Conservation (phyloP, 2,113 vertebrate species). For the Oophaga pumilio region DNA sequence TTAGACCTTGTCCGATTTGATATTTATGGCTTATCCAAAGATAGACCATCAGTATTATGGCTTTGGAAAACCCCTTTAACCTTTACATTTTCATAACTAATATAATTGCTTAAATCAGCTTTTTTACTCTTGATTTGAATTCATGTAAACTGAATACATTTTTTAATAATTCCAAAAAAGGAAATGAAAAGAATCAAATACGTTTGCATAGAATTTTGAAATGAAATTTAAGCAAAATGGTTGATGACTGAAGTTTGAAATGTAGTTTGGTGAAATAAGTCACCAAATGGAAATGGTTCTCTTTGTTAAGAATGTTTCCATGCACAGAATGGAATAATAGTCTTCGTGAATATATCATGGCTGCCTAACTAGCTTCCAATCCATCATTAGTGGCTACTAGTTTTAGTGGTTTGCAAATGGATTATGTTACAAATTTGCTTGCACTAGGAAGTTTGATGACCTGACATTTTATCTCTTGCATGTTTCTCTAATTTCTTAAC, state of each 20-base stretch:
- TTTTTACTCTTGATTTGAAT: not conserved
- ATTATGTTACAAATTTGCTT: slow-evolving; percentile 44
- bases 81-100: not conserved
- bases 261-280: slow-evolving; percentile 1
- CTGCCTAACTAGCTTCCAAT: slow-evolving; percentile 44
- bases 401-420: slow-evolving; percentile 31
- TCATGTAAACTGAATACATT: not conserved
- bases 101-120: not conserved
- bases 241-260: slow-evolving; percentile 52
- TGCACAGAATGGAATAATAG: slow-evolving; percentile 55
- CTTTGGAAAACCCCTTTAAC: not conserved
- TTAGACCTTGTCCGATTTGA: too few species aligned
- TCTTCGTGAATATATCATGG: slow-evolving; percentile 49
- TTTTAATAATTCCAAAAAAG: not conserved
- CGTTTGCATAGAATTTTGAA: not conserved
- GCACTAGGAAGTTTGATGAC: slow-evolving; percentile 14
- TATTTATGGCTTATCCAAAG: too few species aligned
- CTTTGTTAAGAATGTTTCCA: slow-evolving; percentile 42
- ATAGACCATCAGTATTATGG: too few species aligned
- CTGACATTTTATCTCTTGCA: slow-evolving; percentile 19
- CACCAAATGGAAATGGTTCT: slow-evolving; percentile 33
- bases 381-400: slow-evolving; percentile 43
- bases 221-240: not conserved
- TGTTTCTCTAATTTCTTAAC: slow-evolving; percentile 22
- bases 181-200: not conserved